A percentile compares a stretch with the other conserved stretches of the same genome.
phyloP scores from a whole-genome alignment of 2,113 vertebrate genomes.

The Nothoprocta perdicaria region DNA sequence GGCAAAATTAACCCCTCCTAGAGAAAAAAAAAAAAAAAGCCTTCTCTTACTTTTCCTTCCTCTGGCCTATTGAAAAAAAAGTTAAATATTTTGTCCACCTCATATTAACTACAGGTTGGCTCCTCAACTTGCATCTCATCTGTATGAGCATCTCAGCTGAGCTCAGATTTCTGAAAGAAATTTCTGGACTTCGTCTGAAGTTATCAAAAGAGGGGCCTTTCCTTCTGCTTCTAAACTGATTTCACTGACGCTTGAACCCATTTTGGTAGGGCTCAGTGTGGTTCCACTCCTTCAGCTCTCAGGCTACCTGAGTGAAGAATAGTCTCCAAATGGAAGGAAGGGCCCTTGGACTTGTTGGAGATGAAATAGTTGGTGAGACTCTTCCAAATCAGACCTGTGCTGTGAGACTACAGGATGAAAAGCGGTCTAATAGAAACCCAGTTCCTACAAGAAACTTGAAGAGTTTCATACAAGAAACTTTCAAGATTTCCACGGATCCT shows the following conservation, averaged over 20 bases:
- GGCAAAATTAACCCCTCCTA: neutral
- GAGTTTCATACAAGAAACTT: neutral
- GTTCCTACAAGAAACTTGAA: neutral
- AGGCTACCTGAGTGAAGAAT: neutral
- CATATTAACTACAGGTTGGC: neutral
- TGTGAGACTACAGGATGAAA: neutral
- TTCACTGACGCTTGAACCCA: neutral
- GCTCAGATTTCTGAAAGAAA: neutral
- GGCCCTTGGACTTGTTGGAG: neutral
- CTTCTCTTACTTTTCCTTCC: neutral
- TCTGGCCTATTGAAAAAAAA: neutral
- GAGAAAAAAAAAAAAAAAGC: neutral
- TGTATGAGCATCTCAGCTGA: neutral
- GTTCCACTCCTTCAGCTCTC: neutral
- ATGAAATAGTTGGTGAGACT: neutral
- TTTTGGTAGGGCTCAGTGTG: neutral
- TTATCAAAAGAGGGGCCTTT: neutral
- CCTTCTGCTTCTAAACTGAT: neutral
- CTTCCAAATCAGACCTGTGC: neutral
- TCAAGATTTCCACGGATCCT: neutral
- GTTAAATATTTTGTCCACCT: neutral
- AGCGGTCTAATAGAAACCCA: neutral
- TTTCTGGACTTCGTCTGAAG: neutral
- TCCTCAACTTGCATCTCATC: too few species aligned
- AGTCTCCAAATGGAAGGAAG: neutral